Evolutionary conservation across 2,888 invertebrate genomes (phyloP).

Genomic region (Gastracanthus pulcherrimus): DNA sequence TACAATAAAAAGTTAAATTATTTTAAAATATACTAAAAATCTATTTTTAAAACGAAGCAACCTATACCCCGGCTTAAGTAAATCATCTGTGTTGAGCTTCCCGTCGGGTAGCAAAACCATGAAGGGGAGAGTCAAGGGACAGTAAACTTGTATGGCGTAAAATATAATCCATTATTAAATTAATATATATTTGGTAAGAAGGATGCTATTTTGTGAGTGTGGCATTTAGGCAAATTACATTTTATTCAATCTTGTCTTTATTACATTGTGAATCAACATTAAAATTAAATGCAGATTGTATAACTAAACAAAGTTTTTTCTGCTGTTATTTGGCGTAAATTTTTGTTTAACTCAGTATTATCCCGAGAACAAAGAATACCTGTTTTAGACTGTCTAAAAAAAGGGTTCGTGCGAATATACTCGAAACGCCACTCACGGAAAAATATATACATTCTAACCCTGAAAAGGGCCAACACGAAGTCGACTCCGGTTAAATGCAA

Average conservation of each 20-base stretch:
- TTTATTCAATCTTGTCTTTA: not conserved
- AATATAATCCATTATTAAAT: not conserved
- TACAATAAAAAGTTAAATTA: not conserved
- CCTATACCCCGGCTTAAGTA: not conserved
- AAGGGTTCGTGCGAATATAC: not conserved
- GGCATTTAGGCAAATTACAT: not conserved
- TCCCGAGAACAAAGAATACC: not conserved
- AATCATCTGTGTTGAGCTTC: not conserved
- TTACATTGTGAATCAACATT: too few relatives aligned
- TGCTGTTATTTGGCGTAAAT: too few relatives aligned
- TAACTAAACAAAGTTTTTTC: too few relatives aligned
- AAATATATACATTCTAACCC: not conserved
- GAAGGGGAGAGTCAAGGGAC: not conserved
- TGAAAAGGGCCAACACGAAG: slow-evolving; percentile 2
- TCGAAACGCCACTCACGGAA: not conserved
- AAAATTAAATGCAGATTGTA: too few relatives aligned
- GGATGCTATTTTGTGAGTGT: not conserved
- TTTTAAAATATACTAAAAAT: not conserved
- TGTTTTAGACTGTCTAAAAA: too few relatives aligned
- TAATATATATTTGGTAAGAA: not conserved
- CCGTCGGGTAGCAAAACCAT: slow-evolving; percentile 11
- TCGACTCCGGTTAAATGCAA: slow-evolving; percentile 73
- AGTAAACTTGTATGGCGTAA: not conserved
- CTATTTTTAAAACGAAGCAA: not conserved
- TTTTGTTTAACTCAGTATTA: too few relatives aligned